Conservation (phyloP, 2,797 vertebrate species). For the Acanthurus lineatus region DNA sequence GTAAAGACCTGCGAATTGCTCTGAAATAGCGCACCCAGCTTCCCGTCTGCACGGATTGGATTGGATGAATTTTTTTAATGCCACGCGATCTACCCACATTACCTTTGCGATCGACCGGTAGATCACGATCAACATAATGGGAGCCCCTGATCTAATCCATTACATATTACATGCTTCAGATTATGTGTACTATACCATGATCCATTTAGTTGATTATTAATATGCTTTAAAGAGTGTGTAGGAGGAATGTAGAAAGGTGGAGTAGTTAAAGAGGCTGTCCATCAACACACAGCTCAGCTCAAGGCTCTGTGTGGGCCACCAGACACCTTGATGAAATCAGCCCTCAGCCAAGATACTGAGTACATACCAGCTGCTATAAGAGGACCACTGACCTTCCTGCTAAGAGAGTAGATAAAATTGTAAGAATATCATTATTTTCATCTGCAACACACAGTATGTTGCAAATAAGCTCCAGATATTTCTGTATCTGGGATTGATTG, state of each 20-base stretch:
- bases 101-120: too few relatives aligned
- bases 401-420: not conserved
- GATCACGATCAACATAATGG: too few relatives aligned
- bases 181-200: constrained; percentile 18
- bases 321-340: constrained; percentile 20
- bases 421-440: not conserved
- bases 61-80: too few relatives aligned
- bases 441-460: not conserved
- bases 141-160: constrained; percentile 9
- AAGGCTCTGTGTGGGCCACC: constrained; percentile 37
- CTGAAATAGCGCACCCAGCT: too few relatives aligned
- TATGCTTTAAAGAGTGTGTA: constrained; percentile 26
- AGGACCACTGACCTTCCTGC: constrained; percentile 11
- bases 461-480: not conserved
- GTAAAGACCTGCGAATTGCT: too few relatives aligned
- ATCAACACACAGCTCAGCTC: constrained; percentile 16
- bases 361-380: constrained; percentile 24
- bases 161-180: not conserved
- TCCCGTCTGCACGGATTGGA: too few relatives aligned
- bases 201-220: constrained; percentile 37
- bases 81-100: too few relatives aligned
- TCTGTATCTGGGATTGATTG: not conserved
- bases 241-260: constrained; percentile 21
- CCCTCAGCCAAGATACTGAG: constrained; percentile 15
- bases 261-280: constrained; percentile 33